Percentiles rank a stretch among this genome's conserved stretches.
These are phyloP conservation scores for Euplagia quadripunctaria DNA, from an alignment of 2,888 invertebrate genomes.

Conservation along the genomic window DNA sequence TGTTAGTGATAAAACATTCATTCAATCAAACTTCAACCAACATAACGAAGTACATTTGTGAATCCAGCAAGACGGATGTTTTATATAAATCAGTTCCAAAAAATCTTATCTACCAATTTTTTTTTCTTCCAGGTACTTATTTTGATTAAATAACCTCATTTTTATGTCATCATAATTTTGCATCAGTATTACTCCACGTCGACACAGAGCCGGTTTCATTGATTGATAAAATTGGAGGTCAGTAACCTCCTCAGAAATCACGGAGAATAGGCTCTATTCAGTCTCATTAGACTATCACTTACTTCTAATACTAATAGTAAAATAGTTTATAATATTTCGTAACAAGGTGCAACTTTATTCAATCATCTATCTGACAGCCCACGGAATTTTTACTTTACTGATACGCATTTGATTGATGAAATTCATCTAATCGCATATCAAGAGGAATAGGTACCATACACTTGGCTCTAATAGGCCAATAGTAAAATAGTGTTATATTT, in stretches of 20 bases:
- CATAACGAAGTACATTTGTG: neutral
- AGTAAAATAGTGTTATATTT: neutral
- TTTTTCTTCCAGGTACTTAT: neutral
- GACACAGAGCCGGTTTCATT: neutral
- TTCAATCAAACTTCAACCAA: neutral
- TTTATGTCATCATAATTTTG: neutral
- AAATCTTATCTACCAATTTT: neutral
- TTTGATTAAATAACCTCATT: neutral
- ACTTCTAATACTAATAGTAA: neutral
- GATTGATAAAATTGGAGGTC: neutral
- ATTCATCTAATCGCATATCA: too few species aligned
- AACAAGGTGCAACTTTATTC: neutral
- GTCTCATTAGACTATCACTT: neutral
- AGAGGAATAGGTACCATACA: too few species aligned
- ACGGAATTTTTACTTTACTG: too few species aligned
- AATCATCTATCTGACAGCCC: too few species aligned
- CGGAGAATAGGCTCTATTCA: neutral
- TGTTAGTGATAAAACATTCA: too few species aligned
- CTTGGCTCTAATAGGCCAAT: neutral
- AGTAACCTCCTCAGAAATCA: neutral
- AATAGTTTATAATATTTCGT: neutral
- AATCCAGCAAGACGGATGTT: neutral
- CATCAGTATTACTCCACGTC: neutral
- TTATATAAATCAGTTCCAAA: neutral
- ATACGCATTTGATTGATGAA: too few species aligned